A percentile compares a stretch with the other conserved stretches of the same genome.
Conservation (phyloP, 1,140 invertebrate species). For the Hesperophylax magnus region DNA sequence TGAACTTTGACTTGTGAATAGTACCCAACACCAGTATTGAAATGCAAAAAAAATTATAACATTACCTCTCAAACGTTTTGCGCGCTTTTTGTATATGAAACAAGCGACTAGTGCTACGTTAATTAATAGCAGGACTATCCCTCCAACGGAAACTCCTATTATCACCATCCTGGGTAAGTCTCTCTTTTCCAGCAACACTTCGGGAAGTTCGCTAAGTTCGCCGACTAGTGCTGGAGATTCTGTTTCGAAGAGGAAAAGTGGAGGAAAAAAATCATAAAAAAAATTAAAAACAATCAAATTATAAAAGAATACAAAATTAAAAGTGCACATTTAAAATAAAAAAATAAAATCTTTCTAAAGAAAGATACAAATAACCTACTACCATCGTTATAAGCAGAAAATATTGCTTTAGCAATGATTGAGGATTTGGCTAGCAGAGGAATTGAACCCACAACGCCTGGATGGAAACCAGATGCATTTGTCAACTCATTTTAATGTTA, state of each 20-base stretch:
- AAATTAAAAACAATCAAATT: conserved; percentile 54
- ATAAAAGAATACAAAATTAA: conserved; percentile 27
- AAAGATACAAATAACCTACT: too few species aligned
- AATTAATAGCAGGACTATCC: conserved; percentile 82
- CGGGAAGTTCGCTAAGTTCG: conserved; percentile 75
- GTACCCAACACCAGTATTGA: too few species aligned
- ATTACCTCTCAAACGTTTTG: conserved; percentile 76
- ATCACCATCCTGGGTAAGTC: conserved; percentile 85
- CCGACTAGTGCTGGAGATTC: conserved; percentile 68
- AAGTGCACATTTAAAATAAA: too few species aligned
- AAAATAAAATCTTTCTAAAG: too few species aligned
- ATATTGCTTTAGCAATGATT: too few species aligned
- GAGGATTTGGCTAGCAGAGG: too few species aligned
- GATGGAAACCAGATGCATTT: too few species aligned
- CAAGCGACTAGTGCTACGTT: conserved; percentile 88
- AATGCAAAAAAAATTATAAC: neutral
- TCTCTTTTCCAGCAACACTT: conserved; percentile 76
- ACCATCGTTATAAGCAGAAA: too few species aligned
- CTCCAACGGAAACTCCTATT: conserved; percentile 85
- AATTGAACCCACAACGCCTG: too few species aligned
- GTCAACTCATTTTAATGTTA: too few species aligned
- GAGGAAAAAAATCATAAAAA: conserved; percentile 64
- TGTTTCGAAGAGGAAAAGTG: conserved; percentile 64
- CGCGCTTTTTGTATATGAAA: conserved; percentile 84
- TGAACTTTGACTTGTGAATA: too few species aligned